phyloP scores from a whole-genome alignment of 2,888 invertebrate genomes.

The Erebia ligea region DNA sequence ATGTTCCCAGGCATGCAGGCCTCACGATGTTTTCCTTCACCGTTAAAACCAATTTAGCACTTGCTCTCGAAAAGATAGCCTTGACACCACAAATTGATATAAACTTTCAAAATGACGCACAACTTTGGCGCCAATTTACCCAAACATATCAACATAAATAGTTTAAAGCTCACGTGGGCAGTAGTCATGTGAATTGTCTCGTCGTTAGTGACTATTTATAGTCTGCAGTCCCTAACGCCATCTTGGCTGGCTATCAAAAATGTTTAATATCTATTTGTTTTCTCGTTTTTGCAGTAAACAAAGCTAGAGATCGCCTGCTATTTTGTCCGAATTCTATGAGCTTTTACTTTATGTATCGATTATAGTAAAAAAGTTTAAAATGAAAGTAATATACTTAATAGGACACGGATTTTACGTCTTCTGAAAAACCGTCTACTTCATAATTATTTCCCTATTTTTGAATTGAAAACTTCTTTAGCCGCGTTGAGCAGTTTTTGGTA shows the following conservation, averaged over 20 bases:
- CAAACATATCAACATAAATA: background rate
- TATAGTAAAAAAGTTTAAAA: too few species aligned
- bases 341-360: too few species aligned
- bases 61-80: background rate
- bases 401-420: too few species aligned
- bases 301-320: background rate
- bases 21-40: too few species aligned
- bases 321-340: background rate
- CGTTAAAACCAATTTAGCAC: too few species aligned
- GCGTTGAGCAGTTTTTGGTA: too few species aligned
- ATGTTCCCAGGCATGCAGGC: too few species aligned
- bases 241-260: slow-evolving; percentile 36
- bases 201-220: slow-evolving; percentile 24
- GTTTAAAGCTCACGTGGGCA: slow-evolving; percentile 14
- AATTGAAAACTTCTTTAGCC: too few species aligned
- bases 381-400: too few species aligned
- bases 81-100: background rate
- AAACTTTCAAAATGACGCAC: background rate
- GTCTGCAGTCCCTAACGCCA: slow-evolving; percentile 31
- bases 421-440: too few species aligned
- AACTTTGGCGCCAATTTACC: slow-evolving; percentile 8
- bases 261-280: slow-evolving; percentile 8
- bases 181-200: slow-evolving; percentile 30
- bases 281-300: background rate
- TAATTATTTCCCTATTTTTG: too few species aligned